Evolutionary conservation across 2,797 vertebrate genomes (phyloP).

Genomic region (Poeciliopsis turneri): DNA sequence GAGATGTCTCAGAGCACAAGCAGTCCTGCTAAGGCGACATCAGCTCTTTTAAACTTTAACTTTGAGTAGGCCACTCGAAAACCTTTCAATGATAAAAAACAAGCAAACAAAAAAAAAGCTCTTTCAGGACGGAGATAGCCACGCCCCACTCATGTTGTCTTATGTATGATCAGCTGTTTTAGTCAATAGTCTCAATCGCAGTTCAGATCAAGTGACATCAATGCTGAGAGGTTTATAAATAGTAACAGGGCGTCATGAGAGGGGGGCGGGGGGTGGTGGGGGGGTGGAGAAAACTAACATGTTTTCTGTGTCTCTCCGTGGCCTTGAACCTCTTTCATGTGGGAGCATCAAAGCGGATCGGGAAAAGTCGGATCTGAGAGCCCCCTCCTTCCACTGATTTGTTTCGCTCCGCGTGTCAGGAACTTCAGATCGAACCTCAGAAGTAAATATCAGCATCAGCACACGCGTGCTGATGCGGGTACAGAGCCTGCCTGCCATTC

Average conservation of each 20-base stretch:
- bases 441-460: not conserved
- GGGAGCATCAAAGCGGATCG: slow-evolving; percentile 10
- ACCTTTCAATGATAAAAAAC: not conserved
- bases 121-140: not conserved
- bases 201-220: not conserved
- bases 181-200: not conserved
- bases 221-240: slow-evolving; percentile 2
- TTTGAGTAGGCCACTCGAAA: not conserved
- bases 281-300: slow-evolving; percentile 2
- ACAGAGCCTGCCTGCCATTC: not conserved
- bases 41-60: not conserved
- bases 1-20: not conserved
- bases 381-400: not conserved
- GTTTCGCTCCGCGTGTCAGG: not conserved
- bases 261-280: not conserved
- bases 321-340: slow-evolving; percentile 14
- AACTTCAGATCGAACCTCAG: not conserved
- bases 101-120: not conserved
- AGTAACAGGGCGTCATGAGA: slow-evolving; percentile 1
- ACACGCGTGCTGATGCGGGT: not conserved
- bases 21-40: not conserved
- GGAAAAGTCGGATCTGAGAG: slow-evolving; percentile 1
- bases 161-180: not conserved
- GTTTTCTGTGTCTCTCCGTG: slow-evolving; percentile 17
- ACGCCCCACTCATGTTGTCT: not conserved